A percentile compares a stretch with the other conserved stretches of the same genome.
phyloP scores from a whole-genome alignment of 2,797 vertebrate genomes.

The Chrysocyon brachyurus region DNA sequence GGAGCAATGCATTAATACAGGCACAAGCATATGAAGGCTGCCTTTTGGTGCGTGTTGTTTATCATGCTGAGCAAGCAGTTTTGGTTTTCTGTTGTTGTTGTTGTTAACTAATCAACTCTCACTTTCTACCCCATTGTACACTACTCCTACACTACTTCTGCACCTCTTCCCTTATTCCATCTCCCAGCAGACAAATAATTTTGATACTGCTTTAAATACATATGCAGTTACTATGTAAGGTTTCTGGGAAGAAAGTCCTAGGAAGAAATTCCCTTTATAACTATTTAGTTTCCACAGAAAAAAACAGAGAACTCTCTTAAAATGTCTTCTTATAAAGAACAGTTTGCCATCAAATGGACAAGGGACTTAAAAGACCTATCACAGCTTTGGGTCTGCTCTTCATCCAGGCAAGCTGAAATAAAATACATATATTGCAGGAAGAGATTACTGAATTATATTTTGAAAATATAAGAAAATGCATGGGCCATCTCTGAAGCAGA shows the following conservation, averaged over 20 bases:
- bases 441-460: neutral
- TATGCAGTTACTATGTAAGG: conserved; percentile 36
- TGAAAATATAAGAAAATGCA: conserved; percentile 46
- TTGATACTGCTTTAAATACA: conserved; percentile 57
- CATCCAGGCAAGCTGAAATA: neutral
- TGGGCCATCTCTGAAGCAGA: neutral
- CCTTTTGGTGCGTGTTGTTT: neutral
- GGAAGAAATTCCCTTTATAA: conserved; percentile 52
- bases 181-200: conserved; percentile 45
- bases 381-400: conserved; percentile 2
- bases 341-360: conserved; percentile 26
- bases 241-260: conserved; percentile 36
- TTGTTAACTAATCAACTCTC: neutral
- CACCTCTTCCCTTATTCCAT: neutral
- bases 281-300: conserved; percentile 35
- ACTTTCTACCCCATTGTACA: neutral
- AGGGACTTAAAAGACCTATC: neutral
- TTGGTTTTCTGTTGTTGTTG: neutral
- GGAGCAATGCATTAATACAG: neutral
- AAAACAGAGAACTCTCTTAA: conserved; percentile 46
- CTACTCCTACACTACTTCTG: neutral
- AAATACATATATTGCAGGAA: neutral
- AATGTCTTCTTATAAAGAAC: conserved; percentile 50
- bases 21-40: neutral
- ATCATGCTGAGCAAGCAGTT: neutral